Evolutionary conservation across 2,113 vertebrate species (phyloP).

Genomic region (Galbula dea): DNA sequence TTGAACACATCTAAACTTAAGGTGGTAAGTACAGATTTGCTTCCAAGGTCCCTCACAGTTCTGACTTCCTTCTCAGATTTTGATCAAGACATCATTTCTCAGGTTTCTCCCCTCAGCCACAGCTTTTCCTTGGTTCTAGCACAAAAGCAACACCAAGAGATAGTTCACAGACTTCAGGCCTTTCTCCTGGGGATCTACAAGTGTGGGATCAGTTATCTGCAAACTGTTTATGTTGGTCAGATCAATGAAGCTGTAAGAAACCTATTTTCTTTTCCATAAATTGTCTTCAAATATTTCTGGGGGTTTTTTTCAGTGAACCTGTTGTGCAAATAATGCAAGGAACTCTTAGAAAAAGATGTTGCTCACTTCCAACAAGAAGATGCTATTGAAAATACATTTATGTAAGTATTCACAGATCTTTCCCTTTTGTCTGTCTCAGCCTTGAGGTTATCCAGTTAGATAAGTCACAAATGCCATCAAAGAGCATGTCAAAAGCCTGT

Average conservation of each 20-base stretch:
- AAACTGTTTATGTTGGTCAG: not conserved
- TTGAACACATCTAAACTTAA: not conserved
- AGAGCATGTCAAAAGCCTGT: not conserved
- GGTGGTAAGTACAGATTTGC: accelerated
- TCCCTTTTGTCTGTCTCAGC: not conserved
- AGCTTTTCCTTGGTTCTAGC: not conserved
- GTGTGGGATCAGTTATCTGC: not conserved
- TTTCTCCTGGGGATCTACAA: not conserved
- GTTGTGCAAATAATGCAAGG: not conserved
- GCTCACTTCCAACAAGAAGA: not conserved
- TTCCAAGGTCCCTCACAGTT: not conserved
- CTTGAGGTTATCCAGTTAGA: not conserved
- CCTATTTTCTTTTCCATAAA: not conserved
- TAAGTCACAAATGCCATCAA: not conserved
- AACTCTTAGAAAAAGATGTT: not conserved
- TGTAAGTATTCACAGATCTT: not conserved
- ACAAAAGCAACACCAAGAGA: not conserved
- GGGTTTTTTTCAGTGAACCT: not conserved
- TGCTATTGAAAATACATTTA: not conserved
- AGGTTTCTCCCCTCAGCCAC: not conserved
- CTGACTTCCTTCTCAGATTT: not conserved
- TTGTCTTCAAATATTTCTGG: not conserved
- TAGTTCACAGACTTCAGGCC: not conserved
- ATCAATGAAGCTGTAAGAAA: not conserved
- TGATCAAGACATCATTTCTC: not conserved